phyloP scores from a whole-genome alignment of 2,113 vertebrate species.

The Sisor rabdophorus region DNA sequence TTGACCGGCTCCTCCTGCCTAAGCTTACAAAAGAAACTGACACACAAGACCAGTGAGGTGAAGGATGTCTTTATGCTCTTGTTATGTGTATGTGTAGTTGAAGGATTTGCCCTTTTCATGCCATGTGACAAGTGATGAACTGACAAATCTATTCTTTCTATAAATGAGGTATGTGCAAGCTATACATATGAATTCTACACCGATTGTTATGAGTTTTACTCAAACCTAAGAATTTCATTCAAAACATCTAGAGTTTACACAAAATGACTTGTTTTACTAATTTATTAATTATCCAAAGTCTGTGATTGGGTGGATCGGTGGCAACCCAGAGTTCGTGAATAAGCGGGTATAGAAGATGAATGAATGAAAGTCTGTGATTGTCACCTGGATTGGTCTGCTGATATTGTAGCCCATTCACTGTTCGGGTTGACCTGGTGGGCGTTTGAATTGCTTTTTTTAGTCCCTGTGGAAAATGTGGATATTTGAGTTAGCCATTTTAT shows the following conservation, averaged over 20 bases:
- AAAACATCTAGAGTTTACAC: neutral
- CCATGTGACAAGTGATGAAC: neutral
- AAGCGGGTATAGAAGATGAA: too few species aligned
- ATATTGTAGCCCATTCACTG: neutral
- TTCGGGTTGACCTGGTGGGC: neutral
- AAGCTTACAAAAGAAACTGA: constrained; percentile 46
- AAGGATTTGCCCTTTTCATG: constrained; percentile 31
- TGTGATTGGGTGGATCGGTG: too few species aligned
- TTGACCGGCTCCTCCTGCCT: constrained; percentile 43
- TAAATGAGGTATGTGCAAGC: neutral
- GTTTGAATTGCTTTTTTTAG: neutral
- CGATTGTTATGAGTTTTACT: neutral
- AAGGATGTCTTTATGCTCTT: constrained; percentile 6
- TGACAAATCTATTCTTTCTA: neutral
- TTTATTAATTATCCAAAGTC: neutral
- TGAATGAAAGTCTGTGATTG: too few species aligned
- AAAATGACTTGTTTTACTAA: neutral
- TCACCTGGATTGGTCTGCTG: neutral
- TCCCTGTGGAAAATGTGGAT: neutral
- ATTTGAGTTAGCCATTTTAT: neutral
- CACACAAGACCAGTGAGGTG: constrained; percentile 25
- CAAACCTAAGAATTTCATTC: neutral
- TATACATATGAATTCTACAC: neutral
- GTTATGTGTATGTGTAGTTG: constrained; percentile 32
- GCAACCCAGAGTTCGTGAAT: too few species aligned